Percentiles rank a stretch among this genome's conserved stretches.
phyloP scores from a whole-genome alignment of 2,888 invertebrate genomes.

The Cephus spinipes region DNA sequence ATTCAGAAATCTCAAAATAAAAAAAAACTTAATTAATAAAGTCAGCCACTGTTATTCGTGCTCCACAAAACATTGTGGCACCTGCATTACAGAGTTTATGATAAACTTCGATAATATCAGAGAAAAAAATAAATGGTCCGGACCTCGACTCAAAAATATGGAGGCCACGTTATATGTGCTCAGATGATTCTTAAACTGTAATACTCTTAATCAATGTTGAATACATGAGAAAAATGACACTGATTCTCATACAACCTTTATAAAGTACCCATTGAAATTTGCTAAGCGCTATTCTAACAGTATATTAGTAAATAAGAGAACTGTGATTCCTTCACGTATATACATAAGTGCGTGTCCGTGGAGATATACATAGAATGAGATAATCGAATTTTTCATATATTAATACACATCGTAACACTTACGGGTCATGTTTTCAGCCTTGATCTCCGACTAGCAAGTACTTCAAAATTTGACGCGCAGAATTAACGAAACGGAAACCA shows the following conservation, averaged over 20 bases:
- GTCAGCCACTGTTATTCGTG: background rate
- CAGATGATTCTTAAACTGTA: background rate
- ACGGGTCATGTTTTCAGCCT: slow-evolving; percentile 63
- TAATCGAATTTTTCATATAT: background rate
- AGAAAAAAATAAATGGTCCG: background rate
- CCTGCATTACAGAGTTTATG: background rate
- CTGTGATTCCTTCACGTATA: background rate
- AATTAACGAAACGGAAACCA: slow-evolving; percentile 5
- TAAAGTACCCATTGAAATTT: background rate
- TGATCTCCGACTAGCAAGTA: slow-evolving; percentile 63
- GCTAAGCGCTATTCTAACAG: background rate
- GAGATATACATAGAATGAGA: background rate
- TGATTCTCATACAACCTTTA: background rate
- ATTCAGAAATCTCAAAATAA: background rate
- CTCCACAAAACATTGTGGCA: background rate
- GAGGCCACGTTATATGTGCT: background rate
- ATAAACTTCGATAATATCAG: background rate
- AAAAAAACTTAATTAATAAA: background rate
- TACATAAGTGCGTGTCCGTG: background rate
- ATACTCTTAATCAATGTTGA: background rate
- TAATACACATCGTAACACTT: slow-evolving; percentile 35
- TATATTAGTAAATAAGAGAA: slow-evolving; percentile 1
- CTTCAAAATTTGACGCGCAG: slow-evolving; percentile 42
- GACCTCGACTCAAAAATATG: background rate
- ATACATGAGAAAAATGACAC: background rate